Evolutionary conservation across 2,113 vertebrate genomes (phyloP).

Genomic region (Hyaena hyaena): DNA sequence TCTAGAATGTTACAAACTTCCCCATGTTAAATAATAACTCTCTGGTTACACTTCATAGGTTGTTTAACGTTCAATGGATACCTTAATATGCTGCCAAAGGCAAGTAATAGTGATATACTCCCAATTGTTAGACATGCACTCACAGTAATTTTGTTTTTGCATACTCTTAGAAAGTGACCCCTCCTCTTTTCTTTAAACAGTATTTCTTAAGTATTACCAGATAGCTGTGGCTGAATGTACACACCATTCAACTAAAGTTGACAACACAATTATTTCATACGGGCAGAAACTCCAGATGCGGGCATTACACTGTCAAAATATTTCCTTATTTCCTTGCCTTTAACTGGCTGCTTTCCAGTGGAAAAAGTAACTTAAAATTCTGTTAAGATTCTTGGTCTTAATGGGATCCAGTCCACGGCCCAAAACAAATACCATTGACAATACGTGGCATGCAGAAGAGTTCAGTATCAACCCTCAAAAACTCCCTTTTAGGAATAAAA

Average conservation of each 20-base stretch:
- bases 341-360: neutral
- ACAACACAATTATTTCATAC: constrained; percentile 8
- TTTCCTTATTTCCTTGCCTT: neutral
- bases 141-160: neutral
- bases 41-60: neutral
- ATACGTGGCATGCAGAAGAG: neutral
- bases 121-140: neutral
- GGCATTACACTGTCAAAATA: neutral
- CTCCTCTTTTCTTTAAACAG: neutral
- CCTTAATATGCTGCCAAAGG: neutral
- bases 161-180: neutral
- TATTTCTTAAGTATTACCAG: neutral
- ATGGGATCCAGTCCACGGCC: neutral
- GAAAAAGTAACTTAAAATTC: constrained; percentile 23
- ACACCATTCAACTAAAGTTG: neutral
- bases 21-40: neutral
- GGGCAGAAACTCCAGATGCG: neutral
- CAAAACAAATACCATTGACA: neutral
- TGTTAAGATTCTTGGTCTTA: neutral
- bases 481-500: neutral
- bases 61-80: neutral
- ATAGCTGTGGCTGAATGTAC: neutral
- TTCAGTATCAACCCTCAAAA: neutral
- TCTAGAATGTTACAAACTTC: neutral
- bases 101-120: neutral